A percentile compares a stretch with the other conserved stretches of the same genome.
Conservation (phyloP, 2,888 invertebrate genomes). For the Chaetoderma sp. region DNA sequence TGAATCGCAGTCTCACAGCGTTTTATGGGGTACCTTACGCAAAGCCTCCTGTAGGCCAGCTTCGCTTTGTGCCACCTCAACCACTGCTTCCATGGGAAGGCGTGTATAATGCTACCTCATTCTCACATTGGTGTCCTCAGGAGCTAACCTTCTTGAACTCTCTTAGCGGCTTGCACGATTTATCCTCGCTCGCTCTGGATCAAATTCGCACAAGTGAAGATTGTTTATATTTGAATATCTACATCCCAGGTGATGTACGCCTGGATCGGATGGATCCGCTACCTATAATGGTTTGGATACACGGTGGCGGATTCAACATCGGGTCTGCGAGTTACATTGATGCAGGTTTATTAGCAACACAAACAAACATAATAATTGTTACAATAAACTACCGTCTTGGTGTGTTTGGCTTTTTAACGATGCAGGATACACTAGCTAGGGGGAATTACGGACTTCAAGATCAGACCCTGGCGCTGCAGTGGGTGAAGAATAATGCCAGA, state of each 20-base stretch:
- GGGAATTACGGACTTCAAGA: constrained; percentile 94
- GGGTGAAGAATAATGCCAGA: constrained; percentile 90
- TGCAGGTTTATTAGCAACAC: constrained; percentile 81
- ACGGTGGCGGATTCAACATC: constrained; percentile 93
- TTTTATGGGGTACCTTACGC: constrained; percentile 60
- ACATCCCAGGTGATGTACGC: constrained; percentile 88
- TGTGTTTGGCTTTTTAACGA: constrained; percentile 91
- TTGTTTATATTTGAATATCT: constrained; percentile 92
- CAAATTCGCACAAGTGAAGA: constrained; percentile 94
- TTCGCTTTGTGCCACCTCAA: constrained; percentile 47
- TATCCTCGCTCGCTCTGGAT: constrained; percentile 73
- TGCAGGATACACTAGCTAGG: constrained; percentile 82
- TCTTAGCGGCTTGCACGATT: neutral
- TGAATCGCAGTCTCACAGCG: constrained; percentile 13
- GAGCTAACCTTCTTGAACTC: neutral
- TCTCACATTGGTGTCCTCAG: constrained; percentile 18
- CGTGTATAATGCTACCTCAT: constrained; percentile 71
- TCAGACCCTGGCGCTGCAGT: constrained; percentile 90
- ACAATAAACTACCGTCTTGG: constrained; percentile 93
- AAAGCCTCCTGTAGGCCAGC: constrained; percentile 75
- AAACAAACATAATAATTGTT: constrained; percentile 91
- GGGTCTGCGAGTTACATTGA: constrained; percentile 80
- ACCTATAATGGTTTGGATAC: constrained; percentile 91
- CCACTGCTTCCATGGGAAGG: constrained; percentile 40
- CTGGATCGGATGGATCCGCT: constrained; percentile 55